Percentiles rank a stretch among this genome's conserved stretches.
These are phyloP conservation scores for Zoroaster sp. DNA, from an alignment of 53 echinoderm and acorn worm genomes.

Conservation along the genomic window DNA sequence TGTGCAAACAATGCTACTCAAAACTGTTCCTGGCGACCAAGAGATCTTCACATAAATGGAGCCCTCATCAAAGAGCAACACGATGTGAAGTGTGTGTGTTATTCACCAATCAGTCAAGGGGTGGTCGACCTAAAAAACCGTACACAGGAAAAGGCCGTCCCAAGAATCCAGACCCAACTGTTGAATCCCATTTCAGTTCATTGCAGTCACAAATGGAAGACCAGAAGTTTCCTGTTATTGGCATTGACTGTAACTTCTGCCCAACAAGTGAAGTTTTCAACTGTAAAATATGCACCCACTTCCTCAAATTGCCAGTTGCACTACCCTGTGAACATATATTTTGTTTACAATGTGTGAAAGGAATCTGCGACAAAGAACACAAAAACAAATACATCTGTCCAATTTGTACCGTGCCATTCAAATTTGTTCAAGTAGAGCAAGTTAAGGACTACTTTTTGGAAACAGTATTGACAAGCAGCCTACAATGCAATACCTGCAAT, in stretches of 20 bases:
- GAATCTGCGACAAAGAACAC: neutral
- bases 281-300: neutral
- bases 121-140: constrained; percentile 35
- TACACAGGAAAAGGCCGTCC: constrained; percentile 9
- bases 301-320: neutral
- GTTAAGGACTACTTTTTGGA: constrained; percentile 5
- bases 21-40: neutral
- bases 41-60: neutral
- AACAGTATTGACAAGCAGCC: neutral
- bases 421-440: neutral
- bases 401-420: neutral
- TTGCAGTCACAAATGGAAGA: neutral
- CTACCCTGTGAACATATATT: constrained; percentile 18
- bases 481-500: constrained; percentile 6
- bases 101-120: neutral
- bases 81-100: neutral
- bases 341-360: neutral
- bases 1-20: constrained; percentile 40
- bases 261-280: neutral
- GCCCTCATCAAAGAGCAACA: constrained; percentile 18
- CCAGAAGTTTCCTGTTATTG: no score
- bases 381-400: neutral
- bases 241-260: neutral
- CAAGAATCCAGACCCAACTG: neutral
- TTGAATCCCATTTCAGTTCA: neutral